phyloP scores from a whole-genome alignment of 2,888 invertebrate species.

The Pharmacophagus antenor region DNA sequence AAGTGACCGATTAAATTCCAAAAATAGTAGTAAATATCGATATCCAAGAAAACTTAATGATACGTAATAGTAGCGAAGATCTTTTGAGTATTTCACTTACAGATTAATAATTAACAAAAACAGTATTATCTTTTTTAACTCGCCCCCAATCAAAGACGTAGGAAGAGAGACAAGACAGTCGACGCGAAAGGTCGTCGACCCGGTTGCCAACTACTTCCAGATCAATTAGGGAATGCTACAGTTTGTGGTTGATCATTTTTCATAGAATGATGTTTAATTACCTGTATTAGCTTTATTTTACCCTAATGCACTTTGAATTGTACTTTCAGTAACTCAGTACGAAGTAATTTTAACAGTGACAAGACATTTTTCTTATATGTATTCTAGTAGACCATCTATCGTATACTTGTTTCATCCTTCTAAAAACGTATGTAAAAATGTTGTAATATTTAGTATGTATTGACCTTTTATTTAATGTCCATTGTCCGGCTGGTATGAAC shows the following conservation, averaged over 20 bases:
- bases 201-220: conserved; percentile 36
- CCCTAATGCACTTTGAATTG: too few species aligned
- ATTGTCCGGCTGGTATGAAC: conserved; percentile 32
- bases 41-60: too few species aligned
- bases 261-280: background rate
- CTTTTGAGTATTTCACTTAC: background rate
- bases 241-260: conserved; percentile 21
- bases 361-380: background rate
- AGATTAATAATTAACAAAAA: conserved; percentile 11
- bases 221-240: conserved; percentile 33
- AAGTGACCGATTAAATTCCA: too few species aligned
- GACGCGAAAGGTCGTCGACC: conserved; percentile 53
- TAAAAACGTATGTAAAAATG: conserved; percentile 17
- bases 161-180: conserved; percentile 50
- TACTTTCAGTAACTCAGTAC: too few species aligned
- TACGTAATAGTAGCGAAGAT: background rate
- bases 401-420: too few species aligned
- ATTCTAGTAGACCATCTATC: too few species aligned
- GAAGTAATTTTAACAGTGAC: too few species aligned
- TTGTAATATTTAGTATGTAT: conserved; percentile 26
- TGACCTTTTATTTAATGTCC: conserved; percentile 34
- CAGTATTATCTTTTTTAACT: conserved; percentile 19
- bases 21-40: too few species aligned
- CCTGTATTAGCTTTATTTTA: too few species aligned
- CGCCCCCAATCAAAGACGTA: conserved; percentile 44